These are phyloP conservation scores for Malthinus flaveolus DNA, from an alignment of 2,888 invertebrate genomes.

Conservation along the genomic window DNA sequence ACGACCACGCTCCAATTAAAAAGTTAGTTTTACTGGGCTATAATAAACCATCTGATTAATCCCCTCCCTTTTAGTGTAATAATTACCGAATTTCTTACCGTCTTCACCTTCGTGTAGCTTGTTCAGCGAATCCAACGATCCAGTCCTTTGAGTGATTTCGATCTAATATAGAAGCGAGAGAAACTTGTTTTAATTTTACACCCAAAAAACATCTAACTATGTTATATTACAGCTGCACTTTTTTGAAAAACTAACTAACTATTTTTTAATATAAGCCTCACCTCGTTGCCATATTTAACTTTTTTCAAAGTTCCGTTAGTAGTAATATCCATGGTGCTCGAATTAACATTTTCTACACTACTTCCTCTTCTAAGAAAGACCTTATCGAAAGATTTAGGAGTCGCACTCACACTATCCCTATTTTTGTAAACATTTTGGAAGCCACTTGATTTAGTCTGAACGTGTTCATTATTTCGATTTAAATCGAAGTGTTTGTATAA, in stretches of 20 bases:
- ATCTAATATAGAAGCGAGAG: constrained; percentile 41
- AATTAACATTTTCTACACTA: constrained; percentile 50
- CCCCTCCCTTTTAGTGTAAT: neutral
- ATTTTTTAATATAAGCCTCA: constrained; percentile 30
- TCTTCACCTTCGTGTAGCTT: constrained; percentile 47
- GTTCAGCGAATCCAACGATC: constrained; percentile 51
- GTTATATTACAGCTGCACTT: neutral
- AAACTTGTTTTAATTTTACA: neutral
- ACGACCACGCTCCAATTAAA: no score
- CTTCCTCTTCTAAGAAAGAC: constrained; percentile 44
- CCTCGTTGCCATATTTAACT: constrained; percentile 52
- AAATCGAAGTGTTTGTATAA: constrained; percentile 27
- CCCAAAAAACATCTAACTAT: neutral
- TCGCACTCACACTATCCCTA: constrained; percentile 31
- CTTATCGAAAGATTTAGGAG: constrained; percentile 22
- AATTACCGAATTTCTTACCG: constrained; percentile 41
- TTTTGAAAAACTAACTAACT: neutral
- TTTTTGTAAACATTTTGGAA: constrained; percentile 23
- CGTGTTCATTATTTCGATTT: constrained; percentile 34
- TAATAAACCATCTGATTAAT: neutral
- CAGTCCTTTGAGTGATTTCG: constrained; percentile 44
- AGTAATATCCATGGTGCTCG: constrained; percentile 42
- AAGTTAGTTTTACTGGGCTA: no score
- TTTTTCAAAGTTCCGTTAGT: constrained; percentile 49
- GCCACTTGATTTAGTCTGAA: constrained; percentile 28